Percentiles rank a stretch among this genome's conserved stretches.
phyloP scores from a whole-genome alignment of 2,888 invertebrate genomes.

The Orthosia cruda region DNA sequence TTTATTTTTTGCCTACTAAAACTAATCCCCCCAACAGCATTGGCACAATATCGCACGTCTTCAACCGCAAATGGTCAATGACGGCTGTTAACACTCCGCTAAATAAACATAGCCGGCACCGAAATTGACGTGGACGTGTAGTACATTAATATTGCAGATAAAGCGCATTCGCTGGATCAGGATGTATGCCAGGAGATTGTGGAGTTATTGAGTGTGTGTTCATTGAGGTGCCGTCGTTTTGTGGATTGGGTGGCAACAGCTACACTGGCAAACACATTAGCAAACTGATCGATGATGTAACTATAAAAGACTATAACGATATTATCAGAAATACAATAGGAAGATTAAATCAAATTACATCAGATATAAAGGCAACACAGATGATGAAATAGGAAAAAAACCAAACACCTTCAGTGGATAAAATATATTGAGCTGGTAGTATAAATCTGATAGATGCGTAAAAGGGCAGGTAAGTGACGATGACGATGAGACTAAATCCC shows the following conservation, averaged over 20 bases:
- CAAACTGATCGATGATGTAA: too few species aligned
- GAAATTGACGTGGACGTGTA: constrained; percentile 36
- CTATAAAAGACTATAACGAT: too few species aligned
- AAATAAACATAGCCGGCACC: constrained; percentile 43
- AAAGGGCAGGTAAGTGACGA: too few species aligned
- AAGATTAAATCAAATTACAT: too few species aligned
- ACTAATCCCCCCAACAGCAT: constrained; percentile 18
- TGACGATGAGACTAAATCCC: too few species aligned
- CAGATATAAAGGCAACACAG: too few species aligned
- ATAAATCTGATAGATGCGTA: too few species aligned
- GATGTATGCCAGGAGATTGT: constrained; percentile 24
- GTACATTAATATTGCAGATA: constrained; percentile 42
- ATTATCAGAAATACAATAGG: too few species aligned
- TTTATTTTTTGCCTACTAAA: constrained; percentile 7
- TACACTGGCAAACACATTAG: background rate
- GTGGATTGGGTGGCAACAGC: constrained; percentile 2
- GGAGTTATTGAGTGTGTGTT: too few species aligned
- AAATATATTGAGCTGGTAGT: too few species aligned
- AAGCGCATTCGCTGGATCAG: constrained; percentile 33
- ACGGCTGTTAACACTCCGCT: constrained; percentile 45
- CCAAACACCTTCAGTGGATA: too few species aligned
- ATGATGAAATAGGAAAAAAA: too few species aligned
- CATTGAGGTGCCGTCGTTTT: background rate
- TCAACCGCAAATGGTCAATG: constrained; percentile 45
- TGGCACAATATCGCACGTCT: constrained; percentile 35